A percentile compares a stretch with the other conserved stretches of the same genome.
Evolutionary conservation across 2,113 vertebrate species (phyloP).

Genomic region (Callaeas wilsoni): DNA sequence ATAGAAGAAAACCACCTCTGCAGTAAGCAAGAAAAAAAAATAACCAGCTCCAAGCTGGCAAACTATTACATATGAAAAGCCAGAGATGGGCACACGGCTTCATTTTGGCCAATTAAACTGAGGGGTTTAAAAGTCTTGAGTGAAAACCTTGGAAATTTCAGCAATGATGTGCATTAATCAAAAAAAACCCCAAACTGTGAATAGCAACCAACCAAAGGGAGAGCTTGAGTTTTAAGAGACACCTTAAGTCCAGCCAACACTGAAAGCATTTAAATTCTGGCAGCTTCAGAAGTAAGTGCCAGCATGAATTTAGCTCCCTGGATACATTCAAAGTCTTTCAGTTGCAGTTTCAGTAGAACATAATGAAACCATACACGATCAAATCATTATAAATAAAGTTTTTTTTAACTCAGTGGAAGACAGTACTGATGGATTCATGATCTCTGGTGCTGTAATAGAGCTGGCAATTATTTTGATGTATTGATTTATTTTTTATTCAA

Average conservation of each 20-base stretch:
- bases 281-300: not conserved
- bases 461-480: not conserved
- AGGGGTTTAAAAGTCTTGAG: not conserved
- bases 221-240: not conserved
- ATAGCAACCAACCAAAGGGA: not conserved
- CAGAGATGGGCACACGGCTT: rapidly evolving
- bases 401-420: not conserved
- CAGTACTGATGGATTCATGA: not conserved
- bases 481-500: not conserved
- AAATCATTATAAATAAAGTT: constrained; percentile 31
- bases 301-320: constrained; percentile 28
- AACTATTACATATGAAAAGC: not conserved
- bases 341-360: not conserved
- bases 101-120: not conserved
- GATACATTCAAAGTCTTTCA: constrained; percentile 13
- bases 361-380: not conserved
- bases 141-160: not conserved
- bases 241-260: not conserved
- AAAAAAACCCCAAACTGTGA: not conserved
- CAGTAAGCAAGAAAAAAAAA: not conserved
- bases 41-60: not conserved
- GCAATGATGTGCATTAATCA: not conserved
- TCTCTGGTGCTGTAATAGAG: not conserved
- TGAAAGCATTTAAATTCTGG: constrained; percentile 24
- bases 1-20: not conserved